Base-by-base conservation (phyloP, 2,113 vertebrate genomes). In the Corythaixoides concolor region DNA sequence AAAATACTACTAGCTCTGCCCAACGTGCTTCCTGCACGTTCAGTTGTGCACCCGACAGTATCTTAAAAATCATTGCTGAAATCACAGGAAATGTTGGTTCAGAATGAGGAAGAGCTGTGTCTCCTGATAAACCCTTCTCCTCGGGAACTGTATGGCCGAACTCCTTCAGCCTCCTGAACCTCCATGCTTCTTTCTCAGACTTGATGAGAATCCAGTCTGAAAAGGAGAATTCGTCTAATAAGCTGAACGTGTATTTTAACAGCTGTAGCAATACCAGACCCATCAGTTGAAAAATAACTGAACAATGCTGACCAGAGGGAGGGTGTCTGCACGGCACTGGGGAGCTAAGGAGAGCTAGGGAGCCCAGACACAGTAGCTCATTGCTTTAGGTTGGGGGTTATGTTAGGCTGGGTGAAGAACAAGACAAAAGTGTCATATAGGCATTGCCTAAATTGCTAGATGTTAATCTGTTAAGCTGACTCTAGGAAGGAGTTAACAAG, bases 11-110 rank as follows among this genome's bases (percentile, higher is more conserved):
- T 52, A 64, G 56, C 52, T 88, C 75, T 73, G 63, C 41, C 15
- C 45, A 39, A 16, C 0, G 4, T 70, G 50, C n/a, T 80, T 88
- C 35, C 49, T 91, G 53, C 41, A 83, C 1, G 8, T 59, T 50
- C 35, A 49, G 39, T 60, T 66, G 8, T 56, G 41, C 10, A 45
- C n/a, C 47, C 50, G 4, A 3, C 8, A 6, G 35, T 47, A 63
- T 74, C 89, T 79, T 67, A 28, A 69, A 84, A 89, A 95, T 92
- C 80, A 19, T 55, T 78, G 37, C 85, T 63, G 68, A 87, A 93
- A 89, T 90, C 86, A 70, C 59, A 93, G 96, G 95, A 95, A 93
- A 73, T 27, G 30, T 21, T 93, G 68, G 47, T 69, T 84, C 50
- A 81, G 80, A 89, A 86, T 58, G 72, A 93, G 88, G 86, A 95